Conservation (phyloP, 2,888 invertebrate genomes). For the Elaeidobius kamerunicus region DNA sequence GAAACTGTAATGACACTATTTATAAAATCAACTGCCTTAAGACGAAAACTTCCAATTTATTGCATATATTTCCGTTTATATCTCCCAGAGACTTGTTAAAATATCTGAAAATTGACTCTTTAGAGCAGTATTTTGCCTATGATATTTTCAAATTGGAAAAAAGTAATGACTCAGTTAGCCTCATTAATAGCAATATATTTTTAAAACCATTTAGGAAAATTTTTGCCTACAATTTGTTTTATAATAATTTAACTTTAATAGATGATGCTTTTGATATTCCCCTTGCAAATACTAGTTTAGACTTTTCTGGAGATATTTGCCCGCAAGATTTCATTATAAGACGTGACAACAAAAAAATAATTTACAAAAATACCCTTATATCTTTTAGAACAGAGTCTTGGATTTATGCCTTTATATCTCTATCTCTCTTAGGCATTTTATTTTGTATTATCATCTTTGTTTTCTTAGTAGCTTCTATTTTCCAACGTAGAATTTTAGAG, state of each 20-base stretch:
- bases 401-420: conserved; percentile 62
- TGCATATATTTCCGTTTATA: not conserved
- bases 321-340: conserved; percentile 6
- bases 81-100: conserved; percentile 32
- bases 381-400: conserved; percentile 50
- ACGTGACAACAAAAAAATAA: conserved; percentile 3
- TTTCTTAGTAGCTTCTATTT: conserved; percentile 63
- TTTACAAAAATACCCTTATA: not conserved
- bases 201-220: conserved; percentile 39
- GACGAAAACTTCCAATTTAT: conserved; percentile 27
- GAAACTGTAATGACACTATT: conserved; percentile 43
- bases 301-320: conserved; percentile 5
- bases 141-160: conserved; percentile 41
- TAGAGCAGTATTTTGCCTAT: conserved; percentile 43
- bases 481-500: conserved; percentile 62
- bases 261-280: conserved; percentile 32
- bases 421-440: conserved; percentile 63
- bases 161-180: conserved; percentile 19
- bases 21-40: conserved; percentile 42
- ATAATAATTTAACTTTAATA: conserved; percentile 39
- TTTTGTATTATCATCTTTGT: conserved; percentile 62
- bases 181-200: conserved; percentile 32
- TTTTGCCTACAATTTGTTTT: conserved; percentile 44
- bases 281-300: not conserved
- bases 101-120: conserved; percentile 42